phyloP scores from a whole-genome alignment of 2,113 vertebrate species.

The Camelus dromedarius region DNA sequence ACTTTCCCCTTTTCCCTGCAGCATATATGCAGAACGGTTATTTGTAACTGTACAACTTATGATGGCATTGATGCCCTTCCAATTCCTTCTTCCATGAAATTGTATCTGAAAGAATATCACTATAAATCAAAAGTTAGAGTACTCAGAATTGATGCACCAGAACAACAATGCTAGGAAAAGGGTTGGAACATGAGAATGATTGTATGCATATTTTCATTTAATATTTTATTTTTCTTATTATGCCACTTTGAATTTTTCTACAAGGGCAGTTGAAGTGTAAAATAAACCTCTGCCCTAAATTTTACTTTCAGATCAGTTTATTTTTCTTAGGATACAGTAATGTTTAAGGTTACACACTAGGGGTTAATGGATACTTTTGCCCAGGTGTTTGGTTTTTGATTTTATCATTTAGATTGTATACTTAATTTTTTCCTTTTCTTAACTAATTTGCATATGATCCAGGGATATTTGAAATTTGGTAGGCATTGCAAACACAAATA shows the following conservation, averaged over 20 bases:
- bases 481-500: slow-evolving; percentile 74
- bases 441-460: slow-evolving; percentile 80
- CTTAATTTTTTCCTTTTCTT: slow-evolving; percentile 81
- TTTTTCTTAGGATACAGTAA: slow-evolving; percentile 69
- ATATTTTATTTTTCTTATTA: slow-evolving; percentile 65
- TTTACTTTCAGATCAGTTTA: slow-evolving; percentile 70
- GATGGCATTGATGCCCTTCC: slow-evolving; percentile 93
- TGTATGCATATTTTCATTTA: slow-evolving; percentile 65
- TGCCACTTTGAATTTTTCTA: slow-evolving; percentile 67
- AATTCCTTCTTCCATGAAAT: slow-evolving; percentile 93
- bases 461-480: slow-evolving; percentile 81
- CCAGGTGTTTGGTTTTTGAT: slow-evolving; percentile 73
- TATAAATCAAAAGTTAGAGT: slow-evolving; percentile 93
- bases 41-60: slow-evolving; percentile 96
- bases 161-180: slow-evolving; percentile 84
- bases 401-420: slow-evolving; percentile 80
- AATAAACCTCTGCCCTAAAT: slow-evolving; percentile 64
- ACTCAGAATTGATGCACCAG: slow-evolving; percentile 88
- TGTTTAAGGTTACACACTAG: slow-evolving; percentile 59
- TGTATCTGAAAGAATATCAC: slow-evolving; percentile 97
- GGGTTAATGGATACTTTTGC: slow-evolving; percentile 63
- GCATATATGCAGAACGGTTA: slow-evolving; percentile 95
- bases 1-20: slow-evolving; percentile 97
- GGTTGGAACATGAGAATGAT: slow-evolving; percentile 58
- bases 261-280: slow-evolving; percentile 42